phyloP scores from a whole-genome alignment of 1,140 invertebrate species.

The Bombus pascuorum region DNA sequence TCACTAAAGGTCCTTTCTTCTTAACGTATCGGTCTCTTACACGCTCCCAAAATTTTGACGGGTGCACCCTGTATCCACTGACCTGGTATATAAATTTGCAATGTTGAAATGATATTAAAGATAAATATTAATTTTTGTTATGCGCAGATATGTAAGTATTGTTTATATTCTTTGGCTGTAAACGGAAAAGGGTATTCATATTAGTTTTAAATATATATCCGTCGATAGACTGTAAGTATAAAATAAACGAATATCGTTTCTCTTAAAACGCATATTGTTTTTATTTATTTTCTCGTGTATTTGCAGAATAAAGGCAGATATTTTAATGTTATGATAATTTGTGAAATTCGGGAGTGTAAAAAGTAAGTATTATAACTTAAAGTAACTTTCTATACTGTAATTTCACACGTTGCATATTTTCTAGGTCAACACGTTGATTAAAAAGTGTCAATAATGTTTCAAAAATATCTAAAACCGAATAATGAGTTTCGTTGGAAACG shows the following conservation, averaged over 20 bases:
- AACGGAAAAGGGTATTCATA: no score
- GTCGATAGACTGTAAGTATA: background rate
- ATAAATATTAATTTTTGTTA: no score
- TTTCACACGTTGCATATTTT: background rate
- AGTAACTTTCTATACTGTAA: background rate
- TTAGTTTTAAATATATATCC: no score
- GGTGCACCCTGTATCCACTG: no score
- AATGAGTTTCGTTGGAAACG: background rate
- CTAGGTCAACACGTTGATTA: background rate
- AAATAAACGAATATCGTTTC: background rate
- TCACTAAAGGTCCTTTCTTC: no score
- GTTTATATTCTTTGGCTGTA: no score
- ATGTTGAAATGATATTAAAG: no score
- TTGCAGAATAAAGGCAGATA: background rate
- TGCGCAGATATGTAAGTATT: no score
- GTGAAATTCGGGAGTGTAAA: background rate
- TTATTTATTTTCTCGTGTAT: background rate
- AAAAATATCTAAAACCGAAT: background rate
- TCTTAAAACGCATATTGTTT: background rate
- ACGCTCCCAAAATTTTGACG: no score
- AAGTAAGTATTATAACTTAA: slow-evolving; percentile 25
- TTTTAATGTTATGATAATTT: background rate
- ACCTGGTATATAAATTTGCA: no score
- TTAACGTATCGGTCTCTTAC: no score
- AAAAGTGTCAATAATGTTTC: background rate